Evolutionary conservation across 1,140 invertebrate genomes (phyloP).

Genomic region (Papilio helenus): DNA sequence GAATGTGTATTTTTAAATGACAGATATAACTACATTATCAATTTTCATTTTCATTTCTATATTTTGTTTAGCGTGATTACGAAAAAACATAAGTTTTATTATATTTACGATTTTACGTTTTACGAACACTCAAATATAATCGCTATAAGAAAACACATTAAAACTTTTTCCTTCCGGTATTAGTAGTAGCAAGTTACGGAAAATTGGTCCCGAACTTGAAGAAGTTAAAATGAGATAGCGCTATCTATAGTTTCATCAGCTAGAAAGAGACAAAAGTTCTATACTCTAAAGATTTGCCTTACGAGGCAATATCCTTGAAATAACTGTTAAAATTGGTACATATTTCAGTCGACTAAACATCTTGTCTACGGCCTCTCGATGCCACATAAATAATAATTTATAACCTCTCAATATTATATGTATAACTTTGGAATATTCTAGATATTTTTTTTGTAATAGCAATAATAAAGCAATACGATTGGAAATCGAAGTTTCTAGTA

Average conservation of each 20-base stretch:
- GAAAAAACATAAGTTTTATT: neutral
- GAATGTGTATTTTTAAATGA: neutral
- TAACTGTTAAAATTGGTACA: constrained; percentile 36
- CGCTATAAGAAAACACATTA: neutral
- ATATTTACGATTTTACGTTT: neutral
- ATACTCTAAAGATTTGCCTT: constrained; percentile 14
- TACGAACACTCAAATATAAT: neutral
- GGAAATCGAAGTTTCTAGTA: neutral
- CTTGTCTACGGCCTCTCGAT: neutral
- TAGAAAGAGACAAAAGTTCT: neutral
- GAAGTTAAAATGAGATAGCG: constrained; percentile 1
- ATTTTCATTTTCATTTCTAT: neutral
- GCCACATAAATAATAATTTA: constrained; percentile 15
- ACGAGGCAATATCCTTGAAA: constrained; percentile 28
- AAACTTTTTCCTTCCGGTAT: constrained; percentile 23
- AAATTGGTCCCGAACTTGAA: constrained; percentile 14
- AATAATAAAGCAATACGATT: neutral
- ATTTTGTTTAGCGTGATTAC: neutral
- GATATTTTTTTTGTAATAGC: neutral
- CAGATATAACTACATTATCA: neutral
- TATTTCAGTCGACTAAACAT: constrained; percentile 35
- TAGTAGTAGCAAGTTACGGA: neutral
- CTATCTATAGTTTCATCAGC: neutral
- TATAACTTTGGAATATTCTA: neutral
- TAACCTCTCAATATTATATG: neutral